Conservation (phyloP, 2,797 vertebrate species). For the Selene dorsalis region DNA sequence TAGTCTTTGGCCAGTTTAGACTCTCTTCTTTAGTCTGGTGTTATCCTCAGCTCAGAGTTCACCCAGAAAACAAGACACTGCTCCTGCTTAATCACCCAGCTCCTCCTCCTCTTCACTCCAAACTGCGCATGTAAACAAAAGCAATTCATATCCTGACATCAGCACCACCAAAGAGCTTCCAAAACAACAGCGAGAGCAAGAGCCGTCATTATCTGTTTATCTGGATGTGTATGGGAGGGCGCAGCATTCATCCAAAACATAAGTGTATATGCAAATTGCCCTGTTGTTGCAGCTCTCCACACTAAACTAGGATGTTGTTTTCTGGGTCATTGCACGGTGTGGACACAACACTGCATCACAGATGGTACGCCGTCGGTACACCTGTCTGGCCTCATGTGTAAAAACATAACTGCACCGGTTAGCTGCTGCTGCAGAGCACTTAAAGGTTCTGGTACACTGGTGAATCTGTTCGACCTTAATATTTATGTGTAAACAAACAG, state of each 20-base stretch:
- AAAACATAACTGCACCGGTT: conserved; percentile 46
- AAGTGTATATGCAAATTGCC: background rate
- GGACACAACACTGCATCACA: conserved; percentile 61
- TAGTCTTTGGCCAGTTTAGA: background rate
- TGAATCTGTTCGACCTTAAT: conserved; percentile 36
- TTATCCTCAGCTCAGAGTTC: background rate
- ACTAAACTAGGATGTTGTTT: conserved; percentile 48
- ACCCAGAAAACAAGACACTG: background rate
- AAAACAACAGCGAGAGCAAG: background rate
- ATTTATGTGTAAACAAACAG: background rate
- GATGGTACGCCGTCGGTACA: conserved; percentile 48
- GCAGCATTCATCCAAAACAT: background rate
- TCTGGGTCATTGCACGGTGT: conserved; percentile 63
- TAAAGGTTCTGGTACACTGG: background rate
- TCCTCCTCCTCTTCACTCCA: conserved; percentile 14
- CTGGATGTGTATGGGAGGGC: background rate
- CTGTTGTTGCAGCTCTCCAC: background rate
- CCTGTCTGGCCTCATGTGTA: conserved; percentile 50
- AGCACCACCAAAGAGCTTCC: background rate
- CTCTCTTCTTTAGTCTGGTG: background rate
- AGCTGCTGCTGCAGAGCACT: background rate
- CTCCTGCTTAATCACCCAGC: background rate
- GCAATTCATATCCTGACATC: background rate
- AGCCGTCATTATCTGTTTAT: background rate
- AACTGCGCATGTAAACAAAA: conserved; percentile 13